These are phyloP conservation scores for Hirudo medicinalis DNA, from an alignment of 1,140 invertebrate species.

Conservation along the genomic window DNA sequence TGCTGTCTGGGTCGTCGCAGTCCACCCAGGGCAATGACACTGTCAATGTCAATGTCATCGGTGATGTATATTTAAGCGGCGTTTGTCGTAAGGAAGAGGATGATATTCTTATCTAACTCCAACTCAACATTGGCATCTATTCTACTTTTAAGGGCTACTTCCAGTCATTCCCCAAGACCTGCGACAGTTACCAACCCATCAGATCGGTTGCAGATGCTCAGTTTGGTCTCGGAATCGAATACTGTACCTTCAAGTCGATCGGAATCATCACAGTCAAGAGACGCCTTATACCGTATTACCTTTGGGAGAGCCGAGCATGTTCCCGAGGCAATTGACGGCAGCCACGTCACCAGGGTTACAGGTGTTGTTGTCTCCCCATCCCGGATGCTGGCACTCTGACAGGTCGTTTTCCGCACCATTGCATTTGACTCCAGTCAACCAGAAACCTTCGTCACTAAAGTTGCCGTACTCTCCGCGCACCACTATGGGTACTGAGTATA, in stretches of 20 bases:
- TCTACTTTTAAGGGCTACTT: too few species aligned
- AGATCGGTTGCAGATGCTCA: not conserved
- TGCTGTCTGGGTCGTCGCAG: slow-evolving; percentile 22
- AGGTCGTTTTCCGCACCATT: slow-evolving; percentile 61
- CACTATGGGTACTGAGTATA: slow-evolving; percentile 20
- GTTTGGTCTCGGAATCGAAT: not conserved
- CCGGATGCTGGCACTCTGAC: slow-evolving; percentile 60
- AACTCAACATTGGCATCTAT: too few species aligned
- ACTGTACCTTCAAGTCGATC: not conserved
- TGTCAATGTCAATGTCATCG: not conserved
- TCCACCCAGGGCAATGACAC: slow-evolving; percentile 19
- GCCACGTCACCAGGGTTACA: slow-evolving; percentile 64
- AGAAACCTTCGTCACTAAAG: slow-evolving; percentile 38
- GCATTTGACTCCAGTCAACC: slow-evolving; percentile 80
- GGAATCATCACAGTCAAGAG: not conserved
- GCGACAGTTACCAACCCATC: not conserved
- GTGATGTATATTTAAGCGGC: not conserved
- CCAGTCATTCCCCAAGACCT: too few species aligned
- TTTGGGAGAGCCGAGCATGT: not conserved
- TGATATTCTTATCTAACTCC: too few species aligned
- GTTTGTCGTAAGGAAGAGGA: too few species aligned
- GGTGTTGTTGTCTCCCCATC: slow-evolving; percentile 61
- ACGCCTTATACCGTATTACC: not conserved
- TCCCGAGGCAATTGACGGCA: slow-evolving; percentile 56
- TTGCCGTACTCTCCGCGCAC: slow-evolving; percentile 18